Conservation (phyloP, 2,888 invertebrate species). For the Sphaeridia pumilis region DNA sequence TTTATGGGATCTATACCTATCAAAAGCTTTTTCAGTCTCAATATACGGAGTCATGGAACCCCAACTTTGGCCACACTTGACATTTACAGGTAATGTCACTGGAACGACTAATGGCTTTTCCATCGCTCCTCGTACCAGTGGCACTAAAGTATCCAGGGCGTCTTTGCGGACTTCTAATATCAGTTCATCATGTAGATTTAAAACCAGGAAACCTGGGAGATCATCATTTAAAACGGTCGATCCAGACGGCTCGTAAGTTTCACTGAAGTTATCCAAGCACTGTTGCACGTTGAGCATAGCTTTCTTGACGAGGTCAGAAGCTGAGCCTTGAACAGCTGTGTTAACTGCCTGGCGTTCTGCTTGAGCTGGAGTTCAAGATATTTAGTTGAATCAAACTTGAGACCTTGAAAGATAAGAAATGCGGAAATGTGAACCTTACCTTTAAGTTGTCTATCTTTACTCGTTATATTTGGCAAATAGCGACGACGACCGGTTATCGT, state of each 20-base stretch:
- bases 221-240: slow-evolving; percentile 22
- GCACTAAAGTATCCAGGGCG: slow-evolving; percentile 48
- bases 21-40: neutral
- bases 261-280: neutral
- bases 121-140: slow-evolving; percentile 63
- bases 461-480: slow-evolving; percentile 62
- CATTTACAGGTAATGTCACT: slow-evolving; percentile 77
- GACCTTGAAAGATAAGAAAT: neutral
- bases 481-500: slow-evolving; percentile 70
- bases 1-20: neutral
- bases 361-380: slow-evolving; percentile 47
- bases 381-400: neutral
- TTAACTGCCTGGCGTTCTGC: slow-evolving; percentile 95
- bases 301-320: slow-evolving; percentile 85
- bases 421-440: slow-evolving; percentile 42
- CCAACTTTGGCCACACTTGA: slow-evolving; percentile 73
- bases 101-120: slow-evolving; percentile 58
- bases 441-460: slow-evolving; percentile 47
- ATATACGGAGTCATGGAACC: slow-evolving; percentile 43
- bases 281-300: slow-evolving; percentile 70
- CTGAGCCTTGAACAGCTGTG: slow-evolving; percentile 90
- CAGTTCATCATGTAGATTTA: slow-evolving; percentile 94
- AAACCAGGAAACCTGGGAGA: slow-evolving; percentile 53
- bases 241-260: slow-evolving; percentile 3
- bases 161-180: slow-evolving; percentile 63